Evolutionary conservation across 2,113 vertebrate species (phyloP).

Genomic region (Myxocyprinus asiaticus): DNA sequence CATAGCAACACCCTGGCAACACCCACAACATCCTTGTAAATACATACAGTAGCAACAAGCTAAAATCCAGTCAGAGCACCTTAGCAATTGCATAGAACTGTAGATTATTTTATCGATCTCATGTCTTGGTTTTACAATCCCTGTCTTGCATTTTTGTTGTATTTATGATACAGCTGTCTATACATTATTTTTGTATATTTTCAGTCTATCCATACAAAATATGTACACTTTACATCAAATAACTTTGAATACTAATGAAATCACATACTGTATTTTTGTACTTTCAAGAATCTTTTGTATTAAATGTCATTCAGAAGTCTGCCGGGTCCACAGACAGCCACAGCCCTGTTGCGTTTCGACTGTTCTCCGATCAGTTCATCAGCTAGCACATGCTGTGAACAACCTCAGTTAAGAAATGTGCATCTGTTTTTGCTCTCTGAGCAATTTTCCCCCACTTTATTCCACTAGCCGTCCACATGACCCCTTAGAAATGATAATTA

Average conservation of each 20-base stretch:
- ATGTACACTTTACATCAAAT: too few species aligned
- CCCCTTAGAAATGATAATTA: conserved; percentile 27
- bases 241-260: background rate
- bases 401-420: conserved; percentile 24
- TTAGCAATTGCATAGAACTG: too few species aligned
- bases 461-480: conserved; percentile 1
- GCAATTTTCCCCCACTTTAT: background rate
- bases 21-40: too few species aligned
- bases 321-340: background rate
- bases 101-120: too few species aligned
- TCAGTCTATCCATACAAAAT: too few species aligned
- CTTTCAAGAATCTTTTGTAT: background rate
- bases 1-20: too few species aligned
- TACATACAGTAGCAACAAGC: too few species aligned
- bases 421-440: conserved; percentile 11
- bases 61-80: too few species aligned
- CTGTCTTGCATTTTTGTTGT: too few species aligned
- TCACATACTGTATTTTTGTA: background rate
- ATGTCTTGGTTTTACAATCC: too few species aligned
- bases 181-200: too few species aligned
- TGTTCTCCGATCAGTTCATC: conserved; percentile 10
- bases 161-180: too few species aligned
- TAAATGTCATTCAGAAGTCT: background rate
- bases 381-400: background rate
- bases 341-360: conserved; percentile 7